phyloP scores from a whole-genome alignment of 2,888 invertebrate genomes.

The Clivina fossor region DNA sequence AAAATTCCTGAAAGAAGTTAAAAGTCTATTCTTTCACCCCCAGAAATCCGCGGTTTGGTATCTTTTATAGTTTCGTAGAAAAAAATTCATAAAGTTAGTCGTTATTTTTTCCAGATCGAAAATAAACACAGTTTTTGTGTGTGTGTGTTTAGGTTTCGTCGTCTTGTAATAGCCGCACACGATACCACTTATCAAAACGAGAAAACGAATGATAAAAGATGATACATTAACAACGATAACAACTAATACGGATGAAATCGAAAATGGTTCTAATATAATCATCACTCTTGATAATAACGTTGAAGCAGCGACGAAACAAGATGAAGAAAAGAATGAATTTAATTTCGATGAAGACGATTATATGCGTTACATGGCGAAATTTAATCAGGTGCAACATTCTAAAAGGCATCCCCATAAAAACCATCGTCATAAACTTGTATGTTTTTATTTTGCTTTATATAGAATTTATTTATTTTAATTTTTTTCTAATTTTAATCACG shows the following conservation, averaged over 20 bases:
- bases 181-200: conserved; percentile 4
- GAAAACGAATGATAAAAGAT: not conserved
- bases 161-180: conserved; percentile 9
- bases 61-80: no score
- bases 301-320: no score
- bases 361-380: conserved; percentile 48
- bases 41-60: no score
- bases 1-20: no score
- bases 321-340: conserved; percentile 5
- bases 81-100: no score
- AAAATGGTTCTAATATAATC: no score
- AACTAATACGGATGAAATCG: not conserved
- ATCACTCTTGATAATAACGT: no score
- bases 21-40: no score
- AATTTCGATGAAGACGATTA: conserved; percentile 45
- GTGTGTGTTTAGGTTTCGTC: conserved; percentile 1
- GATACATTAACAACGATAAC: not conserved
- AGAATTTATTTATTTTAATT: not conserved
- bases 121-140: not conserved
- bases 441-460: conserved; percentile 9
- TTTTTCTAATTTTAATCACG: not conserved
- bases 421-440: conserved; percentile 3
- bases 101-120: no score
- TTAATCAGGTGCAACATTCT: conserved; percentile 43
- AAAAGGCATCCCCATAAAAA: not conserved